Evolutionary conservation across 2,888 invertebrate species (phyloP), one percentile per base, ranked within the genome.

Genomic region (Latheticus oryzae): DNA sequence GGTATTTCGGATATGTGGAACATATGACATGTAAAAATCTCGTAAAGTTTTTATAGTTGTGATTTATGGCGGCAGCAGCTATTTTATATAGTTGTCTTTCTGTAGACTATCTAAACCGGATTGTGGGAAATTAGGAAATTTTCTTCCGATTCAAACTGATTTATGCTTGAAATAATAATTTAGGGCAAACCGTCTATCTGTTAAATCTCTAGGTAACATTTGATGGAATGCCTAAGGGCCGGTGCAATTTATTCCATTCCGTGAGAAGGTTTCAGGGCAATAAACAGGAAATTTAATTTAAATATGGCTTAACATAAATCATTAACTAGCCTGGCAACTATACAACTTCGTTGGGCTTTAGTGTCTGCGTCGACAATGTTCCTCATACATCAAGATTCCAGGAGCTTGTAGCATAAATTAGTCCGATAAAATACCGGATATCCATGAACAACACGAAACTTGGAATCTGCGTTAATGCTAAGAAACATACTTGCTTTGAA

Each of bases 311-410:
- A 54, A 13, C 54, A 54, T 54, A 54, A 54, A 54, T 54, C 45
- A 54, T 54, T 54, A 54, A 45, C 54, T 54, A 54, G 30, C 16
- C 54, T 26, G 37, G 43, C 28, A 54, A 54, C 54, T 54, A 54
- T 54, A 43, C 54, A 54, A 45, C 26, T 54, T 53, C 33, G 32
- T 9, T 21, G 35, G 54, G 54, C 54, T 54, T 51, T 54, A 54
- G 54, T 54, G 45, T 54, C 54, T 54, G 21, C 45, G 54, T 54
- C 54, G 54, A 54, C 54, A 45, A 45, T 54, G 54, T 54, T 54
- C 54, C 54, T 54, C 54, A 54, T 54, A 54, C 54, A 54, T 54
- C 54, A 54, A 54, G 54, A 54, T 54, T 54, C 54, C 54, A 45
- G 45, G 35, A 42, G 54, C 54, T 54, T 45, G 54, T 45, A 45